Base-by-base conservation (phyloP, 64 coral and sea anemone species). In the Orbicella faveolata region DNA sequence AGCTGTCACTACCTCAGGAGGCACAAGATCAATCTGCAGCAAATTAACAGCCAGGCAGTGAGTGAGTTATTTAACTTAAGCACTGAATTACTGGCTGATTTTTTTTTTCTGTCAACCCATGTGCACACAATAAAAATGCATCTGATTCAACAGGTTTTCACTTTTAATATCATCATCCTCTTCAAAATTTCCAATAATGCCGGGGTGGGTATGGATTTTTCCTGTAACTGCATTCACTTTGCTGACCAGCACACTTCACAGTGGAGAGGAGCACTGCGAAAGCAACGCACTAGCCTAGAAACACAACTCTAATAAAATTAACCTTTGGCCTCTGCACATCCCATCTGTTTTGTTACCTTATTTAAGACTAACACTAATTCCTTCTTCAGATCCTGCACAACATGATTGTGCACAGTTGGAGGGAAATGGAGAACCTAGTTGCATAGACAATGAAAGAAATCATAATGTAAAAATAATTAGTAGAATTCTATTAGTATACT, bases 351-450 rank as follows among this genome's bases (percentile, higher is more conserved):
- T 59, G 55, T 59, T 90, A 96, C 97, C 93, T 99, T 99, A 78
- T 99, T 99, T 48, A 99, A 84, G n/a, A 96, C 91, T 16, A 99
- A 79, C 77, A 99, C 88, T 44, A 99, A 54, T 61, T 96, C 88
- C 55, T 99, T 99, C 23, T 93, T 93, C 39, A 99, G 78, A 41
- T 99, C 97, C 78, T 95, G 65, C 36, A 95, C 84, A 54, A 93
- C 91, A 91, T 99, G 95, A 77, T 88, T 54, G 79, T 99, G 94
- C 13, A 99, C 84, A 36, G 97, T 92, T 39, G 97, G 91, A 76
- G 97, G 87, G 61, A 99, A 99, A 89, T 99, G 97, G 54, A 99
- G 94, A 64, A 94, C 91, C 97, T 99, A n/a, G 37, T 9, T 26
- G 21, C 0, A n/a, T 33, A 70, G 21, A 10, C 21, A n/a, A 48